A percentile compares a stretch with the other conserved stretches of the same genome.
Evolutionary conservation across 2,888 invertebrate species (phyloP).

Genomic region (Rotaria socialis): DNA sequence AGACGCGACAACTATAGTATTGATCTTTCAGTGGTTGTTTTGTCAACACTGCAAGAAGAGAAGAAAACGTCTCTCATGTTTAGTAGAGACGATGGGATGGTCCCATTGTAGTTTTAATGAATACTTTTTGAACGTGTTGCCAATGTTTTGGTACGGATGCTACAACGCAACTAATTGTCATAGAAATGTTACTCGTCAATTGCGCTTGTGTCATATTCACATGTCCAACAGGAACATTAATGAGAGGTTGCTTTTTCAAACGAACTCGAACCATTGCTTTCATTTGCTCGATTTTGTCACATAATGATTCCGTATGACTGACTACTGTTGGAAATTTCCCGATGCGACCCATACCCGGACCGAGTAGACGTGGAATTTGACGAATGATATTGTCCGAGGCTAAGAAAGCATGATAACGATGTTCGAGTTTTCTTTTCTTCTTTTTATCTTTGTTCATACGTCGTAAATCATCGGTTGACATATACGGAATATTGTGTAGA

Average conservation of each 20-base stretch:
- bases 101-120: conserved; percentile 98
- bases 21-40: no score
- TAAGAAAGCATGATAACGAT: conserved; percentile 91
- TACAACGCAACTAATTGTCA: conserved; percentile 96
- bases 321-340: conserved; percentile 98
- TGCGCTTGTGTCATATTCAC: conserved; percentile 92
- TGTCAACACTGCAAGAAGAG: no score
- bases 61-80: not conserved
- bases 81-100: conserved; percentile 93
- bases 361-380: conserved; percentile 60
- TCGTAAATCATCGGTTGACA: conserved; percentile 97
- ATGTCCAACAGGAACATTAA: conserved; percentile 96
- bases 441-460: conserved; percentile 99
- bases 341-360: conserved; percentile 97
- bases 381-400: conserved; percentile 98
- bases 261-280: conserved; percentile 99
- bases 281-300: conserved; percentile 90
- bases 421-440: conserved; percentile 92
- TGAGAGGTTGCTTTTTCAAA: conserved; percentile 98
- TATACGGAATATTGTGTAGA: conserved; percentile 79
- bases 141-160: conserved; percentile 98
- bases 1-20: no score
- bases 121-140: conserved; percentile 96
- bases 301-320: conserved; percentile 92
- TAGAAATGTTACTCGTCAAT: conserved; percentile 88